These are phyloP conservation scores for Daktulosphaira vitifoliae DNA, from an alignment of 1,140 invertebrate species.

Conservation along the genomic window DNA sequence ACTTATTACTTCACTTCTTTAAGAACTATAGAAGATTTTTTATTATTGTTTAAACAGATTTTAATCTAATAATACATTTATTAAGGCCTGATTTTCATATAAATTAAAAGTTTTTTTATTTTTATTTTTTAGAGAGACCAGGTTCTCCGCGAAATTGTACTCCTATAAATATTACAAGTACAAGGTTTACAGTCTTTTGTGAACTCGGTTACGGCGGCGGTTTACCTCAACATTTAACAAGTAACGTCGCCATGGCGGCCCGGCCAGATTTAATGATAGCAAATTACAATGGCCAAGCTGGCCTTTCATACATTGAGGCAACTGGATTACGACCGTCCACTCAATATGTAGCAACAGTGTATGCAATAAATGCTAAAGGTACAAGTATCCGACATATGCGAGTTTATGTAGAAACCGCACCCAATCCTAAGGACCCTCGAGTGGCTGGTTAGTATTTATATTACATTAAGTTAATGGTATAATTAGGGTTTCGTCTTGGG, in stretches of 20 bases:
- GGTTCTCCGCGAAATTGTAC: constrained; percentile 72
- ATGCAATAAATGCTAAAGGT: constrained; percentile 76
- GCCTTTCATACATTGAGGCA: neutral
- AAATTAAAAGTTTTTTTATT: too few species aligned
- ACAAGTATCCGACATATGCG: constrained; percentile 46
- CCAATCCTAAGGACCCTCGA: constrained; percentile 25
- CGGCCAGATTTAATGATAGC: neutral
- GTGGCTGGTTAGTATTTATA: constrained; percentile 16
- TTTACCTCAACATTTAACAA: constrained; percentile 57
- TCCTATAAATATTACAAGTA: constrained; percentile 65
- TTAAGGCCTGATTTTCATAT: too few species aligned
- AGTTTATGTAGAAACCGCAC: constrained; percentile 26
- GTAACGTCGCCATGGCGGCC: constrained; percentile 49
- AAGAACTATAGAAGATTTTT: too few species aligned
- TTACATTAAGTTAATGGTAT: too few species aligned
- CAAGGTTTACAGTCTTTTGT: constrained; percentile 67
- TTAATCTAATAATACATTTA: too few species aligned
- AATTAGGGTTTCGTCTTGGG: too few species aligned
- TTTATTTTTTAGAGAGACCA: constrained; percentile 55
- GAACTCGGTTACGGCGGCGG: constrained; percentile 72
- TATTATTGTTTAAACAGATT: too few species aligned
- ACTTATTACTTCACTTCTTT: too few species aligned
- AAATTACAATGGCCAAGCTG: constrained; percentile 48
- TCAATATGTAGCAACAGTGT: constrained; percentile 60
- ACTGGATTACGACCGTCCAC: constrained; percentile 46